Conservation (phyloP, 2,797 vertebrate species). For the Cetoscarus ocellatus region DNA sequence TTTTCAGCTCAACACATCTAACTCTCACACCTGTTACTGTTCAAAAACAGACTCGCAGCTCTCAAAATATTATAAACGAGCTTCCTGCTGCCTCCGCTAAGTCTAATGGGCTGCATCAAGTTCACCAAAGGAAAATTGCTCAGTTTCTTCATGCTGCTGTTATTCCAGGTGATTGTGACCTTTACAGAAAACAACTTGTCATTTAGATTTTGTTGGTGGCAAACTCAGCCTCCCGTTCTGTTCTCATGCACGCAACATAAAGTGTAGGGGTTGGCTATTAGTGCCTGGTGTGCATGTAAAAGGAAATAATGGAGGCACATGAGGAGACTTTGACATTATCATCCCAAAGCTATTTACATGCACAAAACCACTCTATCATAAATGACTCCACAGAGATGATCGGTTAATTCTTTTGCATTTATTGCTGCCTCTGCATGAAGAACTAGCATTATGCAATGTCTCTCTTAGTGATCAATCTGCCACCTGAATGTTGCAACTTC, state of each 20-base stretch:
- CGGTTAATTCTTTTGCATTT: slow-evolving; percentile 32
- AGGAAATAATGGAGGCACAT: slow-evolving; percentile 37
- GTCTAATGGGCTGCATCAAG: slow-evolving; percentile 70
- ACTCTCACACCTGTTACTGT: slow-evolving; percentile 77
- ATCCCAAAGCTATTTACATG: slow-evolving; percentile 40
- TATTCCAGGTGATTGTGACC: slow-evolving; percentile 73
- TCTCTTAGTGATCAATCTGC: slow-evolving; percentile 11
- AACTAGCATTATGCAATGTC: not conserved
- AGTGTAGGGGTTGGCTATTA: slow-evolving; percentile 34
- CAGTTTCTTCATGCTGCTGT: slow-evolving; percentile 58
- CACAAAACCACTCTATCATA: slow-evolving; percentile 35
- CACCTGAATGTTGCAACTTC: not conserved
- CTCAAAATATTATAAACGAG: slow-evolving; percentile 68
- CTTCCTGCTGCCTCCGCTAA: slow-evolving; percentile 65
- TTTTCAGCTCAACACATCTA: slow-evolving; percentile 76
- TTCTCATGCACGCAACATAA: slow-evolving; percentile 38
- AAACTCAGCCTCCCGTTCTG: slow-evolving; percentile 51
- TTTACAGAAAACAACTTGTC: slow-evolving; percentile 72
- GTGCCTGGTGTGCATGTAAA: slow-evolving; percentile 23
- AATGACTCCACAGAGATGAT: slow-evolving; percentile 37
- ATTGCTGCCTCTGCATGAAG: slow-evolving; percentile 26
- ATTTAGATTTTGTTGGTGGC: slow-evolving; percentile 59
- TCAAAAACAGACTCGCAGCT: slow-evolving; percentile 66
- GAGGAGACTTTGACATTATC: slow-evolving; percentile 42
- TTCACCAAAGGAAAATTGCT: slow-evolving; percentile 63